Evolutionary conservation across 35 echinoderm and acorn worm genomes (phyloP), one percentile per base, ranked within the genome.

Genomic region (Apostichopus japonicus): DNA sequence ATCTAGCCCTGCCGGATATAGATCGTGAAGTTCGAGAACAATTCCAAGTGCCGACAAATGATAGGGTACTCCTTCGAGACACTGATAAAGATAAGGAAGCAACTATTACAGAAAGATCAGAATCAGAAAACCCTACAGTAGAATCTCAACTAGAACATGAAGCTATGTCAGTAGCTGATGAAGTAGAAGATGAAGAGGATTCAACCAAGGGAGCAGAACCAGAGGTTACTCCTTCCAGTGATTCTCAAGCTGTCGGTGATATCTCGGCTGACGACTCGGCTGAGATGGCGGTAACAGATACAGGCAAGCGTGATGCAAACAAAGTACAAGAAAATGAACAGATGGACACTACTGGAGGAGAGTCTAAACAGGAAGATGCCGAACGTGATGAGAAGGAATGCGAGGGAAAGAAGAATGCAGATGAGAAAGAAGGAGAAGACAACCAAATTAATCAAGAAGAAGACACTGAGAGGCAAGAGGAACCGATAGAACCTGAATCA

Each of bases 121-220:
- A 67, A 67, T 19, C 0, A 16, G 63, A 67, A 15, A 19, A 67
- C 63, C 11, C 19, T 67, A 11, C 63, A 15, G 11, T 19, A 67
- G 2, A 11, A 10, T 19, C 63, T 67, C 63, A 67, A 19, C 2
- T 0, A 44, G 2, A 4, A 44, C 14, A 67, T 67, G 63, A 67
- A 10, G 11, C 63, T 15, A 15, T 19, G 19, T 67, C 63, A 67
- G 19, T 67, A 67, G 11, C 0, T 67, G 63, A 67, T 56, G 22
- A 90, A 90, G 87, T 27, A 90, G 7, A 51, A 65, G 55, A 90
- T 51, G 5, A 51, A 72, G 15, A 90, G 87, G n/a, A 61, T 72
- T 27, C 53, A 61, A 65, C 87, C 65, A 1, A 65, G 61, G 5
- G 21, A 27, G 21, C 33, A 33, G 61, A 27, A 62, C 33, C 2